Percentiles rank a stretch among this genome's conserved stretches.
Evolutionary conservation across 2,888 invertebrate species (phyloP).

Genomic region (Luffia ferchaultella): DNA sequence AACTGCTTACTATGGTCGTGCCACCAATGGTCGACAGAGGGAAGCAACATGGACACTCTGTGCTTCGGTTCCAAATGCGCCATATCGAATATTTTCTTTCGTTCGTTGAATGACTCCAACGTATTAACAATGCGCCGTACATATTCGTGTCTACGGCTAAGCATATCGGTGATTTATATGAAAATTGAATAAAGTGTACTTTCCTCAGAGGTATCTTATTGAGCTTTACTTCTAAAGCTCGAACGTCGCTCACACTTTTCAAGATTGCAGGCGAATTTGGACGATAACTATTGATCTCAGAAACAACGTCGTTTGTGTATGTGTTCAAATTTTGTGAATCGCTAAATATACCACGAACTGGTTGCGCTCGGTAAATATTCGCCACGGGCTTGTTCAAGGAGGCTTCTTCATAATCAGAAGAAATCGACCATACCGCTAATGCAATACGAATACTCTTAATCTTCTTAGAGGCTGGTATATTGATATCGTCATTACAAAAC

Average conservation of each 20-base stretch:
- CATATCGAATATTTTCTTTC: conserved; percentile 4
- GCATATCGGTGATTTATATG: conserved; percentile 2
- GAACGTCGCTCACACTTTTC: conserved; percentile 2
- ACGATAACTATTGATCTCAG: too few relatives aligned
- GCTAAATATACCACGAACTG: too few relatives aligned
- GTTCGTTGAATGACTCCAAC: conserved; percentile 1
- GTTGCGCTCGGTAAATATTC: too few relatives aligned
- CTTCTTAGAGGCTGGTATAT: too few relatives aligned
- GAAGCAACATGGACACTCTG: conserved; percentile 2
- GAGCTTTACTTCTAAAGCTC: conserved; percentile 1
- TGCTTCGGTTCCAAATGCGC: conserved; percentile 4
- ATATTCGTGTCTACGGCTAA: conserved; percentile 2
- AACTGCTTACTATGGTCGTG: conserved; percentile 2
- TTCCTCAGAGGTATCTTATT: not conserved
- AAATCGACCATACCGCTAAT: too few relatives aligned
- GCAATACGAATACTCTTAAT: too few relatives aligned
- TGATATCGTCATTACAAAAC: too few relatives aligned
- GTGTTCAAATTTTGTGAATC: too few relatives aligned
- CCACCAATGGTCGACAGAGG: conserved; percentile 2
- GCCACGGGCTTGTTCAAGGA: too few relatives aligned
- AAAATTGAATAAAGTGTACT: conserved; percentile 3
- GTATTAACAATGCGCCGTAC: conserved; percentile 3
- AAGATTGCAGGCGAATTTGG: too few relatives aligned
- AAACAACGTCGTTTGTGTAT: too few relatives aligned
- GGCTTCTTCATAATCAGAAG: too few relatives aligned